Percentiles rank a stretch among this genome's conserved stretches.
Conservation (phyloP, 2,797 vertebrate species). For the Limosa lapponica region DNA sequence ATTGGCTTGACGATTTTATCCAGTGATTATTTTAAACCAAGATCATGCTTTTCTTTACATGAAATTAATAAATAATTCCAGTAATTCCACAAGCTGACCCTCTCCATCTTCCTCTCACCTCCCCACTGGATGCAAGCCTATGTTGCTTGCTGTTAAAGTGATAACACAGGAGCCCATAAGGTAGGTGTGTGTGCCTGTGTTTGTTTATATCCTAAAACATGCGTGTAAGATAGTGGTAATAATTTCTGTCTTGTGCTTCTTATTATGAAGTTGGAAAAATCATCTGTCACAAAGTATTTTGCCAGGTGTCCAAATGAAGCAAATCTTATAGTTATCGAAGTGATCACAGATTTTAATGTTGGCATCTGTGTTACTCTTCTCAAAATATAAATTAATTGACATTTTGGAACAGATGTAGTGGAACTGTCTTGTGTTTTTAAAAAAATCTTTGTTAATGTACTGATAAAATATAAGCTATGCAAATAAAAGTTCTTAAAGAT, state of each 20-base stretch:
- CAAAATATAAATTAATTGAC: neutral
- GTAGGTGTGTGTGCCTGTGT: fast-evolving
- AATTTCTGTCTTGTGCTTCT: neutral
- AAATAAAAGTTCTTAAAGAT: neutral
- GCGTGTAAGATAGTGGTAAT: neutral
- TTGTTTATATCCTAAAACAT: neutral
- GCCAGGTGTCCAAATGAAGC: neutral
- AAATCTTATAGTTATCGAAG: neutral
- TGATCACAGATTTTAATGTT: neutral
- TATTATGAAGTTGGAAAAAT: neutral
- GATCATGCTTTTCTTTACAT: neutral
- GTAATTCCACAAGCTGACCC: neutral
- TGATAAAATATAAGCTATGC: neutral
- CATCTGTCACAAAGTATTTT: neutral
- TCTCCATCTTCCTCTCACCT: neutral
- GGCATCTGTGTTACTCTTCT: neutral
- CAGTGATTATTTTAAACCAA: neutral
- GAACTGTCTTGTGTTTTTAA: fast-evolving
- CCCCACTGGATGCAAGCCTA: neutral
- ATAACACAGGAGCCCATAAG: neutral
- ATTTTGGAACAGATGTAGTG: neutral
- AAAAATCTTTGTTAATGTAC: neutral
- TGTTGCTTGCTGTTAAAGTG: neutral
- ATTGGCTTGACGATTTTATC: neutral
- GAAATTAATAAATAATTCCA: neutral